These are phyloP conservation scores for Paramormyrops kingsleyae DNA, from an alignment of 2,113 vertebrate genomes.

Conservation along the genomic window DNA sequence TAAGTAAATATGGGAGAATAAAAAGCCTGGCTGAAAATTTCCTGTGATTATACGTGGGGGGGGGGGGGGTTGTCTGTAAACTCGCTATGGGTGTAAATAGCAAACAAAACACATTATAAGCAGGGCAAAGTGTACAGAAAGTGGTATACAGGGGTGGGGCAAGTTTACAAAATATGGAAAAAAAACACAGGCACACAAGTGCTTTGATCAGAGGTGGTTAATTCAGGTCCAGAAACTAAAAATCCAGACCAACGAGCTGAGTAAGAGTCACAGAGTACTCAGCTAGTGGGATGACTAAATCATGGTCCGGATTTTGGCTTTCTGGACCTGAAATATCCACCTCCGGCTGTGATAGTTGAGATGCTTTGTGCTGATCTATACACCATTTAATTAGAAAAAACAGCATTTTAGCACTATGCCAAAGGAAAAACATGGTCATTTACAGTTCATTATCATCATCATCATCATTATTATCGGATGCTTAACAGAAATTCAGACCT, in stretches of 20 bases:
- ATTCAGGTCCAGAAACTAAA: neutral
- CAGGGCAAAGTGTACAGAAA: neutral
- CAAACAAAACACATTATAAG: neutral
- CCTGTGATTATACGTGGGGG: constrained; percentile 18
- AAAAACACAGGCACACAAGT: neutral
- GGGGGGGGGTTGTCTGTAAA: neutral
- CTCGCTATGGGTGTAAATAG: neutral
- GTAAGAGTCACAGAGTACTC: neutral
- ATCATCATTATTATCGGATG: neutral
- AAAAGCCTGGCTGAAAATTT: constrained; percentile 7
- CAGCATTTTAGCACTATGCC: neutral
- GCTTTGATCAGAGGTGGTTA: neutral
- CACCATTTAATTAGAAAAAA: neutral
- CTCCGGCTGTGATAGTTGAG: neutral
- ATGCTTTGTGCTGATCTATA: neutral
- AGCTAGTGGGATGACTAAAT: neutral
- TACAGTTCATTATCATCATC: neutral
- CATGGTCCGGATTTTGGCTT: neutral
- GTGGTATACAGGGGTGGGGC: neutral
- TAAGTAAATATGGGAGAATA: neutral
- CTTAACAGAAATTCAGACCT: neutral
- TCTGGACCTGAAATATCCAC: neutral
- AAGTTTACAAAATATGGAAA: neutral
- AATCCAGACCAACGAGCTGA: neutral
- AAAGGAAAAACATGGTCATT: neutral